Base-by-base conservation (phyloP, 2,113 vertebrate genomes). In the Amphiprion ocellaris region DNA sequence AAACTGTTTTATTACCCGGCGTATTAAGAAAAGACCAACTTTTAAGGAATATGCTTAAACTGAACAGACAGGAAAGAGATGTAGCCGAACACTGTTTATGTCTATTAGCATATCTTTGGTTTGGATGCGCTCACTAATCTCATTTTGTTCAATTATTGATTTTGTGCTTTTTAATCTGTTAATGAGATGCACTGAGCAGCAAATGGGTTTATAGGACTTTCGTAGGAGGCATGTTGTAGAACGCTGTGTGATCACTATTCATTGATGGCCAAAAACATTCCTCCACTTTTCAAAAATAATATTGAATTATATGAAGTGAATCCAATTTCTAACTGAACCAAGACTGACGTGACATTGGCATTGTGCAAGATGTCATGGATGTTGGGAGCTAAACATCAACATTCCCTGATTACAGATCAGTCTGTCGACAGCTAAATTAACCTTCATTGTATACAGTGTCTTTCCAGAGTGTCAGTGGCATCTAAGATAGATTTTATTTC, bases 111-210 rank as follows among this genome's bases (percentile, higher is more conserved):
- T 15, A 12, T 14, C 41, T 15, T 16, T 63, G 46, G 44, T 64
- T 23, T 16, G 33, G 21, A 54, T 44, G 14, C 0, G 3, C 67
- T 55, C 37, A 26, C 21, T 72, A 26, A 78, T 62, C 41, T 41
- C 6, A 10, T 28, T 46, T 66, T 74, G 64, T 28, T 65, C 33
- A 21, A 26, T 23, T 24, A 68, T 41, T 69, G 39, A 50, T 55
- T 66, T 30, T 24, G 17, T 16, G 7, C 10, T 54, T 64, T 68
- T 55, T 58, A 44, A 53, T 69, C 59, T 44, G 41, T 58, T 28
- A 52, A 52, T 75, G 65, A 69, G 50, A 75, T 58, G 58, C 16
- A 26, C 10, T 9, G 50, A 54, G 55, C 37, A 11, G 62, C 41
- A 26, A 26, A 67, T 65, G 47, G 8, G 49, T 47, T 33, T n/a